Base-by-base conservation (phyloP, 2,888 invertebrate species). In the Antheraea assamensis region DNA sequence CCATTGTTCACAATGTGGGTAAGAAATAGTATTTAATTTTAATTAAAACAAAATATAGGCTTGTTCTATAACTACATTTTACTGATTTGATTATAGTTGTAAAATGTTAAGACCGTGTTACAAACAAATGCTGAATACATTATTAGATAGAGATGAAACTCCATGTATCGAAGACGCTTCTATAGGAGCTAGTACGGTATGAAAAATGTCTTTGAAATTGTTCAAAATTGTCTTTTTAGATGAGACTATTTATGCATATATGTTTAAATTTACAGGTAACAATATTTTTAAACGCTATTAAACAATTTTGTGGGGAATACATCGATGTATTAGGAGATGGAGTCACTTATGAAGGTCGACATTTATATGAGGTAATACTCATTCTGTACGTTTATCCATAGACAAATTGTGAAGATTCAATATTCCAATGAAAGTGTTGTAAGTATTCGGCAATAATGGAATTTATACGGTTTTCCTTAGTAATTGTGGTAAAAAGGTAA, bases 81-180 rank as follows among this genome's bases (percentile, higher is more conserved):
- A 31, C 8, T 71, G 58, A 21, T 17, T 13, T 55, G 3, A 70
- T 80, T 79, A 5, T 79, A 93, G 93, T 52, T 93, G 93, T 76
- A 92, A 88, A 78, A 68, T 42, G 0, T 13, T 89, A 58, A 82
- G 90, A 3, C 42, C 68, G 0, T 92, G 93, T 71, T 93, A 93
- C 75, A 71, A 74, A 31, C 71, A 78, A 0, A 93, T 94, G 94
- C 58, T 93, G 58, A 58, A 83, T 0, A 76, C 78, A 0, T 79
- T 93, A 64, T 76, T 81, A 1, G 83, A 85, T 19, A 78, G 80
- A 2, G 90, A 90, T 31, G 94, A 94, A 77, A 85, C 81, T 3
- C 27, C 82, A 0, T 94, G 94, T 77, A 78, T 94, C 4, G 90
- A 91, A 76, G 87, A 92, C 52, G 88, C 91, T 7, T 81, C 87